Percentiles rank a stretch among this genome's conserved stretches.
These are phyloP conservation scores for Chaetoderma sp. DNA, from an alignment of 2,888 invertebrate genomes.

Conservation along the genomic window DNA sequence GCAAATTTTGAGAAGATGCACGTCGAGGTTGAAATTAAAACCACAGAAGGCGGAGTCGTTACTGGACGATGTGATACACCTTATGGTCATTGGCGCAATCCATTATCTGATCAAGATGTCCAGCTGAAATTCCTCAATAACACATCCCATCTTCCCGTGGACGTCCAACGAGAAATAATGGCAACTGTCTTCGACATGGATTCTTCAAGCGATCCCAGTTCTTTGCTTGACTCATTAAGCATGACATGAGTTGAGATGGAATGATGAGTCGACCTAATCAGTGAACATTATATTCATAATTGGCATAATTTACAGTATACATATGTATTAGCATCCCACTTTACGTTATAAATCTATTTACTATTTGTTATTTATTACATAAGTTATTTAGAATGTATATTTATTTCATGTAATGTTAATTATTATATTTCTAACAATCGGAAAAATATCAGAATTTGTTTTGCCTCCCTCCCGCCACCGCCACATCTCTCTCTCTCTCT, in stretches of 20 bases:
- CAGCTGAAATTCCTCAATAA: slow-evolving; percentile 45
- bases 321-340: no score
- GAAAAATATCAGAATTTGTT: background rate
- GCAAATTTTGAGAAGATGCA: slow-evolving; percentile 53
- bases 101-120: slow-evolving; percentile 43
- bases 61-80: slow-evolving; percentile 44
- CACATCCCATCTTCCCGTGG: slow-evolving; percentile 23
- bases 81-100: slow-evolving; percentile 54
- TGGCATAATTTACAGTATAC: no score
- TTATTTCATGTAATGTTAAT: background rate
- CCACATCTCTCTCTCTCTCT: slow-evolving; percentile 3
- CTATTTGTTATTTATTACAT: no score
- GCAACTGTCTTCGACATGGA: background rate
- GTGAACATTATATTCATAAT: no score
- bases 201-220: no score
- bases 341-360: no score
- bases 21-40: slow-evolving; percentile 39
- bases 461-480: background rate
- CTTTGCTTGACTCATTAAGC: no score
- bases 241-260: no score
- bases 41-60: slow-evolving; percentile 35
- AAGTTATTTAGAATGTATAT: no score
- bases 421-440: background rate
- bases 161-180: background rate
- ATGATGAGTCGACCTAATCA: no score